A percentile compares a stretch with the other conserved stretches of the same genome.
Evolutionary conservation across 2,113 vertebrate species (phyloP).

Genomic region (Sinocyclocheilus maitianheensis): DNA sequence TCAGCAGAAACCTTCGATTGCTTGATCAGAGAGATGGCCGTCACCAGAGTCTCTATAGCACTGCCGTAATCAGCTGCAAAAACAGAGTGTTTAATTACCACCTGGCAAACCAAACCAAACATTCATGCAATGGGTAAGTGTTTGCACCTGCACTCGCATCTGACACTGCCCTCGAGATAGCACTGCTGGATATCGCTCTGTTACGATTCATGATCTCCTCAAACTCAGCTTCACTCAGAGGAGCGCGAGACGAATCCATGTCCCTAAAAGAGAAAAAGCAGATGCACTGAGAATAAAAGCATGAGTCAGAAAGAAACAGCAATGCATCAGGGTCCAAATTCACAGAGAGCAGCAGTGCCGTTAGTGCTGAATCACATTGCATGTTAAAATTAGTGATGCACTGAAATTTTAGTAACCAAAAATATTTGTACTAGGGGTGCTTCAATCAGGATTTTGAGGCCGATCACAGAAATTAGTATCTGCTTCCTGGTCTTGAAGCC

Average conservation of each 20-base stretch:
- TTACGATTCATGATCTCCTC: slow-evolving; percentile 99
- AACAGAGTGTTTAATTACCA: neutral
- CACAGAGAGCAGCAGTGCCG: neutral
- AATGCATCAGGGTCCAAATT: neutral
- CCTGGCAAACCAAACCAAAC: neutral
- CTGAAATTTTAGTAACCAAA: neutral
- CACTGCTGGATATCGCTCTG: slow-evolving; percentile 96
- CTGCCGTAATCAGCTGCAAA: slow-evolving; percentile 94
- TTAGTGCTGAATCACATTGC: neutral
- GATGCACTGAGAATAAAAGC: neutral
- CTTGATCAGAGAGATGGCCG: slow-evolving; percentile 98
- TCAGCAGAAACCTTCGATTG: slow-evolving; percentile 98
- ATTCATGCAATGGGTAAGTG: neutral
- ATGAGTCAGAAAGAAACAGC: neutral
- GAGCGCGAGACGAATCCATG: slow-evolving; percentile 93
- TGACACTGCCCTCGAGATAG: slow-evolving; percentile 96
- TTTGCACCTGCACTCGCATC: slow-evolving; percentile 93
- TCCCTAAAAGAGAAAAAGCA: slow-evolving; percentile 79
- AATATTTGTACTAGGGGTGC: no score
- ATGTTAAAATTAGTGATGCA: slow-evolving; percentile 4
- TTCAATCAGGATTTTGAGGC: no score
- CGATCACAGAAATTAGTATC: no score
- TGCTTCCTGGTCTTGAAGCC: no score
- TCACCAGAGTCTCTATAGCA: slow-evolving; percentile 98
- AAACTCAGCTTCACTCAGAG: slow-evolving; percentile 97